Conservation (phyloP, 1,140 invertebrate species). For the Bilobella aurantiaca region DNA sequence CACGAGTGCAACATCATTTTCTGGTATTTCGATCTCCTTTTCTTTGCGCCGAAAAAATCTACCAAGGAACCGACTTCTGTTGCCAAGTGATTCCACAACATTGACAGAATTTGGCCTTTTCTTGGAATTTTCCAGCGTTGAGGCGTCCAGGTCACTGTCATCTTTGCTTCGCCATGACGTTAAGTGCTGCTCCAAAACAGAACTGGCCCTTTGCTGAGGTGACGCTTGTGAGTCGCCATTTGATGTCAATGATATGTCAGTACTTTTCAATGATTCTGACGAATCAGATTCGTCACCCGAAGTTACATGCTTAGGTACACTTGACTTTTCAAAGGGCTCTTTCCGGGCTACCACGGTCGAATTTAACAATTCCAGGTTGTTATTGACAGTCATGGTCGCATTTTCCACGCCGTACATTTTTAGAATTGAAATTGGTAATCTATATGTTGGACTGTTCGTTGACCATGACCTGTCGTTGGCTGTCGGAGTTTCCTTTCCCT, state of each 20-base stretch:
- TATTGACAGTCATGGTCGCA: too few species aligned
- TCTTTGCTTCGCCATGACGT: neutral
- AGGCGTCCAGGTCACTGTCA: neutral
- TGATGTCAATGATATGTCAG: neutral
- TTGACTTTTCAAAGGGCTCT: too few species aligned
- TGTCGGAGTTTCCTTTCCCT: too few species aligned
- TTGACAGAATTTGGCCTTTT: constrained; percentile 17
- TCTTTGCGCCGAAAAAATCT: constrained; percentile 8
- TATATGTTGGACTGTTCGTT: too few species aligned
- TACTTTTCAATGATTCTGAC: neutral
- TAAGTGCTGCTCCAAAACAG: constrained; percentile 10
- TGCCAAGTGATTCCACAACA: constrained; percentile 9
- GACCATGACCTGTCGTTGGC: too few species aligned
- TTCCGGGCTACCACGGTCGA: too few species aligned
- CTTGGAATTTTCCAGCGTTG: constrained; percentile 7
- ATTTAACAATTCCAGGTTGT: too few species aligned
- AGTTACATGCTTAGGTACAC: neutral
- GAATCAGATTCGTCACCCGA: neutral
- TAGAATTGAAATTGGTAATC: too few species aligned
- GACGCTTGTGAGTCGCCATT: neutral
- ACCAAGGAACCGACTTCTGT: constrained; percentile 10
- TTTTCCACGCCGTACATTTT: too few species aligned
- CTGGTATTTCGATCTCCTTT: neutral
- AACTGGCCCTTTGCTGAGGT: neutral
- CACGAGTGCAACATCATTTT: neutral